A percentile compares a stretch with the other conserved stretches of the same genome.
These are phyloP conservation scores for Amphipyra tragopoginis DNA, from an alignment of 2,888 invertebrate genomes.

Conservation along the genomic window DNA sequence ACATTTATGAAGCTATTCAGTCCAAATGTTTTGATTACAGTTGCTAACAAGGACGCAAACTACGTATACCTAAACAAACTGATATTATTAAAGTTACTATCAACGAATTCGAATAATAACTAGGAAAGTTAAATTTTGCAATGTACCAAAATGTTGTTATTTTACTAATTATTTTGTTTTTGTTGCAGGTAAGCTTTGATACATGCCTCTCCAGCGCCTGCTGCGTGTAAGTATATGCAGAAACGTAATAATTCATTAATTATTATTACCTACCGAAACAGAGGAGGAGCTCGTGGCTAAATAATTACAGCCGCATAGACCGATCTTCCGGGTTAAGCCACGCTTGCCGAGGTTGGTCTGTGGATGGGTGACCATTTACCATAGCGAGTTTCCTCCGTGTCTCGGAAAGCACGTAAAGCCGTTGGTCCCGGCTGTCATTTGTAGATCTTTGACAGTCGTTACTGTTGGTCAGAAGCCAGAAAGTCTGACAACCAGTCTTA, in stretches of 20 bases:
- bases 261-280: no score
- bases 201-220: constrained; percentile 3
- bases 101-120: constrained; percentile 14
- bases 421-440: no score
- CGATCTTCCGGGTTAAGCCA: no score
- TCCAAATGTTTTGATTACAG: constrained; percentile 31
- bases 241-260: constrained; percentile 22
- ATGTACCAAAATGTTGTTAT: constrained; percentile 13
- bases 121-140: constrained; percentile 14
- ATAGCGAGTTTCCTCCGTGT: no score
- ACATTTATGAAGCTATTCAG: constrained; percentile 14
- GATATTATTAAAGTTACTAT: constrained; percentile 23
- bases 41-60: constrained; percentile 20
- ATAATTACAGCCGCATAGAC: no score
- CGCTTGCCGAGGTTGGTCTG: no score
- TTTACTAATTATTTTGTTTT: constrained; percentile 52
- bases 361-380: no score
- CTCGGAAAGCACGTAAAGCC: no score
- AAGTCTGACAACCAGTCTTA: no score
- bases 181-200: constrained; percentile 65
- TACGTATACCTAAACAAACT: constrained; percentile 15
- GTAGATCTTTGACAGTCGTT: no score
- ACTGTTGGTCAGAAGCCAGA: no score
- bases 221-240: constrained; percentile 26
- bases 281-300: no score